These are phyloP conservation scores for Cenopis cana DNA, from an alignment of 2,888 invertebrate genomes.

Conservation along the genomic window DNA sequence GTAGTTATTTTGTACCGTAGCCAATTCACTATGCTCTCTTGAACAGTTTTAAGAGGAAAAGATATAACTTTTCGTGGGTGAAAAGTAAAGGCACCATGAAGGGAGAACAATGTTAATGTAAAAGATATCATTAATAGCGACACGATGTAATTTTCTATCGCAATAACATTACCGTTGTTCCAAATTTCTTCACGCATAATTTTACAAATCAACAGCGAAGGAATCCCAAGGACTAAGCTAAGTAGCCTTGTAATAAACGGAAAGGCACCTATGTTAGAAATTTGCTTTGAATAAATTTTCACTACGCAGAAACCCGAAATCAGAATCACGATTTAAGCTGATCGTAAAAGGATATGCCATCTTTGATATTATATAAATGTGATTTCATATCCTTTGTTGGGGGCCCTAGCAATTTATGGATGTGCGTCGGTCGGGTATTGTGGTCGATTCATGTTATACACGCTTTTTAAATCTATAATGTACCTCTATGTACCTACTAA, in stretches of 20 bases:
- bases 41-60: slow-evolving; percentile 8
- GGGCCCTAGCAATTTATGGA: slow-evolving; percentile 47
- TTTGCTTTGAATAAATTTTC: slow-evolving; percentile 31
- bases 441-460: neutral
- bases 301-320: slow-evolving; percentile 32
- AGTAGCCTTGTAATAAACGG: neutral
- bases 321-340: slow-evolving; percentile 35
- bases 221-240: slow-evolving; percentile 14
- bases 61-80: slow-evolving; percentile 1
- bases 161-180: slow-evolving; percentile 7
- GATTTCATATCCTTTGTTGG: slow-evolving; percentile 47
- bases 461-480: neutral
- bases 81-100: slow-evolving; percentile 10
- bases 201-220: slow-evolving; percentile 13
- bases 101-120: neutral
- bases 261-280: slow-evolving; percentile 16
- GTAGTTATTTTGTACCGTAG: too few species aligned
- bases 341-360: slow-evolving; percentile 48
- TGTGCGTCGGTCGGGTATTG: slow-evolving; percentile 10
- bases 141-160: slow-evolving; percentile 4
- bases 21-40: slow-evolving; percentile 10
- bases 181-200: slow-evolving; percentile 3
- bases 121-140: slow-evolving; percentile 16
- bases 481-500: neutral
- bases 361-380: slow-evolving; percentile 51